Percentiles rank a stretch among this genome's conserved stretches.
These are phyloP conservation scores for Actinia tenebrosa DNA, from an alignment of 64 coral and sea anemone species.

Conservation along the genomic window DNA sequence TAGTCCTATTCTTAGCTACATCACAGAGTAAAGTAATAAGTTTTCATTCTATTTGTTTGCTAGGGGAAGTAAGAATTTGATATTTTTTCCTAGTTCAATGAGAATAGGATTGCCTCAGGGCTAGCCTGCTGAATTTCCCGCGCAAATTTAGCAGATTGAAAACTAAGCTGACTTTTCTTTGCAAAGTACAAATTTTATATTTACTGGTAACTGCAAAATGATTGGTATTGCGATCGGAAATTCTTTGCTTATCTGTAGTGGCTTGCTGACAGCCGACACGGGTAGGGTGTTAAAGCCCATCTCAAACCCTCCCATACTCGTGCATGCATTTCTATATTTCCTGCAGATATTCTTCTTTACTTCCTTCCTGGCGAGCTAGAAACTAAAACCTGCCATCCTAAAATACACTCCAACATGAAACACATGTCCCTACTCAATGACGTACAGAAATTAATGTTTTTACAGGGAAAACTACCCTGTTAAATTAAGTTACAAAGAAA, in stretches of 20 bases:
- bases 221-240: constrained; percentile 48
- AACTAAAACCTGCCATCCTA: constrained; percentile 1
- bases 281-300: constrained; percentile 26
- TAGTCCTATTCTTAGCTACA: background rate
- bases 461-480: background rate
- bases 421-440: constrained; percentile 9
- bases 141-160: background rate
- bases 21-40: background rate
- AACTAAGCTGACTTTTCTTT: background rate
- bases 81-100: background rate
- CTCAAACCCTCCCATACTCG: constrained; percentile 20
- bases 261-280: constrained; percentile 49
- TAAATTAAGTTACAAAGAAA: constrained; percentile 41
- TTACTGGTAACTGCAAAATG: constrained; percentile 47
- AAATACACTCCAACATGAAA: background rate
- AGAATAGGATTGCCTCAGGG: background rate
- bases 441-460: constrained; percentile 30
- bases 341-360: constrained; percentile 23
- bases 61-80: background rate
- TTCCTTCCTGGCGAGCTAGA: constrained; percentile 55
- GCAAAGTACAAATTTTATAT: background rate
- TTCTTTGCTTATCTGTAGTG: constrained; percentile 56
- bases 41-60: background rate
- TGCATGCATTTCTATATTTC: constrained; percentile 36
- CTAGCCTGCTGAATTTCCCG: background rate